Conservation (phyloP, 2,113 vertebrate genomes). For the Camelus bactrianus region DNA sequence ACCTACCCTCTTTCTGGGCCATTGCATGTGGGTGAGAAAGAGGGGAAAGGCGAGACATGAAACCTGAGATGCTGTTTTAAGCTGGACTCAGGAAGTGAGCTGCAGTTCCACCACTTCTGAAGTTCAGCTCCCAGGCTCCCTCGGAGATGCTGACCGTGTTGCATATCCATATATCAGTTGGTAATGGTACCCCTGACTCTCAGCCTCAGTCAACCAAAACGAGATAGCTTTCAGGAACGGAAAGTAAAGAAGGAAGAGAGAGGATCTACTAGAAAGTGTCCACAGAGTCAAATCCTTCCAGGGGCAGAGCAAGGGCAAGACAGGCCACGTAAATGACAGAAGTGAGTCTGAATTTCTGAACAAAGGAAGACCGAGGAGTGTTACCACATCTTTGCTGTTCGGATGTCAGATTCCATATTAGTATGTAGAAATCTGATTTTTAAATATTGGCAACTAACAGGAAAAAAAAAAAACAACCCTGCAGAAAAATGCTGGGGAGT, state of each 20-base stretch:
- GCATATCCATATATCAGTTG: background rate
- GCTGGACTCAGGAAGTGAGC: background rate
- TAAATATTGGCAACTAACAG: background rate
- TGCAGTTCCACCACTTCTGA: background rate
- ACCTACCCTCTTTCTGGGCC: background rate
- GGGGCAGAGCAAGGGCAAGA: background rate
- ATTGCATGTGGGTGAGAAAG: background rate
- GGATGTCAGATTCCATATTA: background rate
- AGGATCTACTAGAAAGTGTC: background rate
- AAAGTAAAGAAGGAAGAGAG: background rate
- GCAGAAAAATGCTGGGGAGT: background rate
- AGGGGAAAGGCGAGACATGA: background rate
- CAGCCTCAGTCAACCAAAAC: background rate
- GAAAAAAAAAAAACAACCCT: background rate
- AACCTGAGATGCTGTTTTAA: background rate
- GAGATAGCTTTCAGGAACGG: background rate
- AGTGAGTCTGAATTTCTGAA: background rate
- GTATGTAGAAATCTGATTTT: background rate
- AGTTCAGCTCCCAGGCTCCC: background rate
- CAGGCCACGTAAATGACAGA: background rate
- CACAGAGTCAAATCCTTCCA: background rate
- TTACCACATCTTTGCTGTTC: background rate
- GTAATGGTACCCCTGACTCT: background rate
- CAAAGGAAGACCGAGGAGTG: background rate
- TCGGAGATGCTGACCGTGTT: background rate